A percentile compares a stretch with the other conserved stretches of the same genome.
phyloP scores from a whole-genome alignment of 2,113 vertebrate genomes.

The Sinocyclocheilus anophthalmus region DNA sequence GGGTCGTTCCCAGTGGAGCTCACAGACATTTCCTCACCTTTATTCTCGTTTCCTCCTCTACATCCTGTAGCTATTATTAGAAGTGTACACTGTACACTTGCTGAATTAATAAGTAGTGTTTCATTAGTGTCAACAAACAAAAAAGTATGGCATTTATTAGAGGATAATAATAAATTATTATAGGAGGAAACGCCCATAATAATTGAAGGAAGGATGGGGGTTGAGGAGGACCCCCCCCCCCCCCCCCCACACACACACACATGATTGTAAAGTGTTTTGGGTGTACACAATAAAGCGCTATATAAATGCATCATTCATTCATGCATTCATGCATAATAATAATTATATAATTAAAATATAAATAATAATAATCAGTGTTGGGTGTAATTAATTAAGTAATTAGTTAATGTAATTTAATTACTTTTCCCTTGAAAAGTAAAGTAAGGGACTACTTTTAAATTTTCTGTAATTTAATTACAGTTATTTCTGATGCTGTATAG shows the following conservation, averaged over 20 bases:
- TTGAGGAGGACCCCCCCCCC: no score
- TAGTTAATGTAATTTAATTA: no score
- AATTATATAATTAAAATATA: neutral
- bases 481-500: neutral
- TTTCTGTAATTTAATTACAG: neutral
- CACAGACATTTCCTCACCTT: conserved; percentile 77
- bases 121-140: neutral
- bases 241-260: no score
- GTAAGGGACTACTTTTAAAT: neutral
- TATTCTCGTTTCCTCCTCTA: conserved; percentile 72
- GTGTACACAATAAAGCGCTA: no score
- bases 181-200: no score
- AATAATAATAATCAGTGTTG: neutral
- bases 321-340: neutral
- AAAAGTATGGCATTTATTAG: neutral
- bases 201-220: no score
- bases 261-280: no score
- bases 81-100: conserved; percentile 2
- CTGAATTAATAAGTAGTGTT: neutral
- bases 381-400: no score
- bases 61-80: conserved; percentile 63
- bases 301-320: no score
- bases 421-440: neutral
- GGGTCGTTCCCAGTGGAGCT: conserved; percentile 68
- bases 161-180: neutral